Evolutionary conservation across 2,888 invertebrate species (phyloP).

Genomic region (Chalcis sispes): DNA sequence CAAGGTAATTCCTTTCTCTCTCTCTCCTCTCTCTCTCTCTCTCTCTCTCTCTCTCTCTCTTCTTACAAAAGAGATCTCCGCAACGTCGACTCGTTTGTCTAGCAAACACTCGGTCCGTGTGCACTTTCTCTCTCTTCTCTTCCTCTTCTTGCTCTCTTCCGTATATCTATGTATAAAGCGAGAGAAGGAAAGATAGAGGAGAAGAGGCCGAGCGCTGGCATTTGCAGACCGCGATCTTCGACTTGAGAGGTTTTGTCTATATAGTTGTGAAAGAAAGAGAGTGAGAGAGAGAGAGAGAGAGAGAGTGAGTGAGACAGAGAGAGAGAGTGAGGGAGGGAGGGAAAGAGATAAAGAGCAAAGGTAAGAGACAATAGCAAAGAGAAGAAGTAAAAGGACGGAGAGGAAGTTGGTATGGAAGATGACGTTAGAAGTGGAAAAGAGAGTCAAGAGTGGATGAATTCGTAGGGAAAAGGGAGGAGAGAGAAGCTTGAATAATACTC

Average conservation of each 20-base stretch:
- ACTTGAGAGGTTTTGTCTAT: conserved; percentile 45
- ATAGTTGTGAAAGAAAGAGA: neutral
- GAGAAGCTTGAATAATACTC: conserved; percentile 36
- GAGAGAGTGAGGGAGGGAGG: conserved; percentile 14
- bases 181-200: no score
- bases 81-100: conserved; percentile 60
- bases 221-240: conserved; percentile 51
- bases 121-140: conserved; percentile 5
- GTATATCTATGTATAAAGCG: no score
- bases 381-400: no score
- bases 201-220: conserved; percentile 9
- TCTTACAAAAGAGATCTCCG: conserved; percentile 10
- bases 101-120: no score
- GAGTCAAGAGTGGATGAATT: conserved; percentile 59
- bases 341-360: conserved; percentile 41
- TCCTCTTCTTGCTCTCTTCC: neutral
- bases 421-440: neutral
- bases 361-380: no score
- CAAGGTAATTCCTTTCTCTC: conserved; percentile 56
- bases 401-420: neutral
- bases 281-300: neutral
- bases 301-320: neutral
- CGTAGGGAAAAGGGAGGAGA: neutral
- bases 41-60: neutral
- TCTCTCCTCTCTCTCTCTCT: conserved; percentile 10